Percentiles rank a stretch among this genome's conserved stretches.
phyloP scores from a whole-genome alignment of 2,797 vertebrate genomes.

The Acanthurus lineatus region DNA sequence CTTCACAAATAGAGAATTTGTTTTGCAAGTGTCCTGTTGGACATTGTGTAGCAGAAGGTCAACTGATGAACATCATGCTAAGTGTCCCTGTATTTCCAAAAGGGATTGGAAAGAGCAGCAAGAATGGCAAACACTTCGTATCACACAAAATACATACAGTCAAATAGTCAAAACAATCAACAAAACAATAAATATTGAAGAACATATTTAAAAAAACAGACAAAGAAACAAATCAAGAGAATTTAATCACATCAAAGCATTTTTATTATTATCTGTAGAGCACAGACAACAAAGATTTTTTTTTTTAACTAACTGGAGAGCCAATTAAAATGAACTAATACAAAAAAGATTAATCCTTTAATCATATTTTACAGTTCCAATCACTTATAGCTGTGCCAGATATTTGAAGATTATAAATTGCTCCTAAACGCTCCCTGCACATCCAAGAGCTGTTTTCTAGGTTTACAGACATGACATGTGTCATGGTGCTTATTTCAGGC shows the following conservation, averaged over 20 bases:
- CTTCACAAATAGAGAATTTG: constrained; percentile 29
- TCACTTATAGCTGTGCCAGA: not conserved
- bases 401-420: constrained; percentile 1
- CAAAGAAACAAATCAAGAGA: not conserved
- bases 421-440: not conserved
- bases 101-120: constrained; percentile 7
- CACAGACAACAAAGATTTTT: not conserved
- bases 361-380: constrained; percentile 20
- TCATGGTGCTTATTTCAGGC: constrained; percentile 30
- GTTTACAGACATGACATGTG: constrained; percentile 36
- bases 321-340: not conserved
- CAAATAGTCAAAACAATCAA: not conserved
- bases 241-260: not conserved
- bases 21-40: constrained; percentile 29
- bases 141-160: no score
- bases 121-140: not conserved
- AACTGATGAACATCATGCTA: constrained; percentile 2
- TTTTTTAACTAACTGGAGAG: no score
- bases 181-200: not conserved
- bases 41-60: not conserved
- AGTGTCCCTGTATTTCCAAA: not conserved
- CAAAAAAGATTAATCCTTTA: constrained; percentile 12
- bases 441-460: constrained; percentile 24
- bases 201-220: not conserved
- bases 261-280: constrained; percentile 6